Base-by-base conservation (phyloP, 2,888 invertebrate species). In the Allolobophora icterica region DNA sequence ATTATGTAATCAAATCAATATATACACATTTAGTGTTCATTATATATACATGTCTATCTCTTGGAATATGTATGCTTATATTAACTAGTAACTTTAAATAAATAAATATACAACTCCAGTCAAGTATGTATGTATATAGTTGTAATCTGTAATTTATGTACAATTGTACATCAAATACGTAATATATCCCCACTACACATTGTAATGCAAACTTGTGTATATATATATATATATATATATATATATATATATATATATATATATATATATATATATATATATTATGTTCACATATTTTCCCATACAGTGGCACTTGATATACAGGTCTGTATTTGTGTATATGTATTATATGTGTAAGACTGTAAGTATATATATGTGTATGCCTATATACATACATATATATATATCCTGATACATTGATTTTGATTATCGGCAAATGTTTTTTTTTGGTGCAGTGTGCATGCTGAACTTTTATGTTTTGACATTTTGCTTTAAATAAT, bases 401-500 rank as follows among this genome's bases (percentile, higher is more conserved):
- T 42, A 42, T 42, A 42, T 17, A 42, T 17, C 42, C 0, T 71
- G 71, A 71, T 71, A n/a, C 71, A 71, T 71, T 71, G 71, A 71
- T 71, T n/a, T 71, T 71, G 71, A 71, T n/a, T 71, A 71, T n/a
- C n/a, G 71, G n/a, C 0, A 71, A 71, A 8, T n/a, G 71, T 30
- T 8, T 71, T n/a, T 71, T n/a, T n/a, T n/a, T 71, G 30, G n/a
- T 8, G 71, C 3, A n/a, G 30, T 71, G 71, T 3, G 8, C 71
- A 8, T n/a, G 71, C 71, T 30, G 71, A n/a, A 11, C n/a, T 71
- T 71, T 30, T 71, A 24, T 71, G 71, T 30, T 71, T 71, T 71
- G 71, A 71, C 71, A 71, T 71, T 71, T n/a, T n/a, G 71, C 71
- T 71, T n/a, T 71, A 71, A n/a, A 71, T 71, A 71, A 71, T 71